phyloP scores from a whole-genome alignment of 2,888 invertebrate genomes.

The Bimastos eiseni region DNA sequence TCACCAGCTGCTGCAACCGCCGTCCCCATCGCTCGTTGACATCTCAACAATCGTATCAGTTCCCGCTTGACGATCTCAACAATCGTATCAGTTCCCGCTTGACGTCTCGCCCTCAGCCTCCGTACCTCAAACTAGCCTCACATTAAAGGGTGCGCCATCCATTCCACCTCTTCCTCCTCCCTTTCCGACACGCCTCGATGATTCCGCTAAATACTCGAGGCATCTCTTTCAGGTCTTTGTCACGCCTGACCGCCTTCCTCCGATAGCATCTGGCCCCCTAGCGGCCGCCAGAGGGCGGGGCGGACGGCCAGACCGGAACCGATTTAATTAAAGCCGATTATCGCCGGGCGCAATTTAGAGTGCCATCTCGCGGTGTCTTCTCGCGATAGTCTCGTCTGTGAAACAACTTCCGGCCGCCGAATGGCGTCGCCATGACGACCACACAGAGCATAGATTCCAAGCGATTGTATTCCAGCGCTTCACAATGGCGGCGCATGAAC shows the following conservation, averaged over 20 bases:
- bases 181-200: neutral
- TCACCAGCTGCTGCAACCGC: neutral
- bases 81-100: conserved; percentile 7
- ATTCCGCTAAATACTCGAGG: conserved; percentile 5
- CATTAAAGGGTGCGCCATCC: neutral
- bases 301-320: neutral
- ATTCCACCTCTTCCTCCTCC: neutral
- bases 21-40: neutral
- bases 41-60: conserved; percentile 14
- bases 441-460: neutral
- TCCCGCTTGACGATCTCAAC: conserved; percentile 3
- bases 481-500: neutral
- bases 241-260: neutral
- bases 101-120: neutral
- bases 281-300: neutral
- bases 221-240: neutral
- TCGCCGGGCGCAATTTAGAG: neutral
- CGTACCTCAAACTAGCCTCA: conserved; percentile 2
- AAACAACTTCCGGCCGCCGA: conserved; percentile 13
- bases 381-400: neutral
- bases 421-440: neutral
- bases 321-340: conserved; percentile 26
- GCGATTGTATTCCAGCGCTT: neutral
- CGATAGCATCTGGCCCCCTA: conserved; percentile 21
- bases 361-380: neutral